These are phyloP conservation scores for Galeopsomyia nigrocyanea DNA, from an alignment of 2,888 invertebrate species.

Conservation along the genomic window DNA sequence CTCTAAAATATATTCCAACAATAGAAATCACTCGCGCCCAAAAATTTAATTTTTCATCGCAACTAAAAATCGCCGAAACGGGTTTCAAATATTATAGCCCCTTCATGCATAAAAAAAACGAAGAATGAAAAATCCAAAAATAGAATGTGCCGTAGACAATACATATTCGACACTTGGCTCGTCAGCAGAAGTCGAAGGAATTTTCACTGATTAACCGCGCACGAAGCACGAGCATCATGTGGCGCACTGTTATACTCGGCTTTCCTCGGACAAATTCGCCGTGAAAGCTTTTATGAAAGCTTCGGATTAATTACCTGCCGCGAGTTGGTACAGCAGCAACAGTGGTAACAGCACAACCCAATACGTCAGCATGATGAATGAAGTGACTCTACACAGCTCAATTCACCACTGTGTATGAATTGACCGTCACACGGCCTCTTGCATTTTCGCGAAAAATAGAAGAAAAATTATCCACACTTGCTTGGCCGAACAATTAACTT, in stretches of 20 bases:
- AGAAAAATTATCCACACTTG: neutral
- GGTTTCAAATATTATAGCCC: no score
- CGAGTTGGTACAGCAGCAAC: constrained; percentile 7
- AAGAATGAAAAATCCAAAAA: no score
- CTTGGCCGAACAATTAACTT: neutral
- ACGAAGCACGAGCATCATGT: neutral
- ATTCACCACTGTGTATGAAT: constrained; percentile 41
- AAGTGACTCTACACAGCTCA: constrained; percentile 23
- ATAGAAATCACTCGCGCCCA: no score
- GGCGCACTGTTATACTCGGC: neutral
- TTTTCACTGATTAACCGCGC: no score
- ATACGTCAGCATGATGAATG: constrained; percentile 39
- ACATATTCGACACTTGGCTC: no score
- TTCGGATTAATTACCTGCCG: constrained; percentile 41
- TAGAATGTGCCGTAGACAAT: no score
- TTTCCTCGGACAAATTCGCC: neutral
- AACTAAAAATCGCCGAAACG: no score
- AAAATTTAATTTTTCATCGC: no score
- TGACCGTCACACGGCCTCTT: constrained; percentile 19
- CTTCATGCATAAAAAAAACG: no score
- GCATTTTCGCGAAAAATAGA: constrained; percentile 27
- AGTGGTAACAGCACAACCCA: constrained; percentile 20
- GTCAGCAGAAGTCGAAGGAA: no score
- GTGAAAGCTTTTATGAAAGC: constrained; percentile 28
- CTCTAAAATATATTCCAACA: no score